phyloP scores from a whole-genome alignment of 2,113 vertebrate species.

The Ctenomys sociabilis region DNA sequence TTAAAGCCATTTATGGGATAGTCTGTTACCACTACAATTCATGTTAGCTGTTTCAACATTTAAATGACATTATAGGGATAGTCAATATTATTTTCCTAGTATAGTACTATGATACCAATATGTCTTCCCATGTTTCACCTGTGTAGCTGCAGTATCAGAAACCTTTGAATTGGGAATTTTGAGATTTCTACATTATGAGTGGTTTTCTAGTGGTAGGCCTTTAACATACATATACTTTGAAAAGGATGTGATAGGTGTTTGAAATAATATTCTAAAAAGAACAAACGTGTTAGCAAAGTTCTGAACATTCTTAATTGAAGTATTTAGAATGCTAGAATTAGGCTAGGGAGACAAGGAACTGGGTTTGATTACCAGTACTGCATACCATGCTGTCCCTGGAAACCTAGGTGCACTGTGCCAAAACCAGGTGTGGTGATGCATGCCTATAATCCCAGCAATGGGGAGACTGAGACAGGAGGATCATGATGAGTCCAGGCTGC shows the following conservation, averaged over 20 bases:
- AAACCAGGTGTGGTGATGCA: no score
- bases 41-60: background rate
- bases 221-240: slow-evolving; percentile 41
- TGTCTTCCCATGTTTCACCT: background rate
- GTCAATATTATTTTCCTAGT: slow-evolving; percentile 21
- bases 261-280: slow-evolving; percentile 32
- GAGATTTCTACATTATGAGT: slow-evolving; percentile 30
- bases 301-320: background rate
- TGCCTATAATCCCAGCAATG: no score
- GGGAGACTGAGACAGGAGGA: no score
- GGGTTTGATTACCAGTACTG: no score
- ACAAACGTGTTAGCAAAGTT: slow-evolving; percentile 19
- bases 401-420: no score
- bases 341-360: no score
- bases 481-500: no score
- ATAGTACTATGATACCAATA: background rate
- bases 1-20: background rate
- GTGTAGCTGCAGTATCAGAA: background rate
- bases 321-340: slow-evolving; percentile 20
- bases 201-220: slow-evolving; percentile 25
- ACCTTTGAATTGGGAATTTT: background rate
- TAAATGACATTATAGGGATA: background rate
- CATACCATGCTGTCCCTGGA: no score
- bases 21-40: background rate
- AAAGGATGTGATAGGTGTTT: background rate